Percentiles rank a stretch among this genome's conserved stretches.
These are phyloP conservation scores for Protonibea diacanthus DNA, from an alignment of 2,797 vertebrate genomes.

Conservation along the genomic window DNA sequence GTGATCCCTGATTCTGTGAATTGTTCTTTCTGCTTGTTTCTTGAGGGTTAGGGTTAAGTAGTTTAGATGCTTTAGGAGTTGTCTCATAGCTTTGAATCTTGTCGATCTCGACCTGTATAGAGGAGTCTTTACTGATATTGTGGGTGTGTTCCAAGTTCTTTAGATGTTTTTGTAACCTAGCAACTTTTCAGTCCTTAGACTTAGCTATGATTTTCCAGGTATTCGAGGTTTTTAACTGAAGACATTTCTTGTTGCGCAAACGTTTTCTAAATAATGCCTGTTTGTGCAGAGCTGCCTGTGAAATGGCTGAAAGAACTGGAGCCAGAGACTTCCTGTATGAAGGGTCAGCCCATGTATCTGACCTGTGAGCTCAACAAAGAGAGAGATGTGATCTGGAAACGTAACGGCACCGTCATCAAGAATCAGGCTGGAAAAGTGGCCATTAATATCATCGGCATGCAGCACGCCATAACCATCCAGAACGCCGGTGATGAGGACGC, in stretches of 20 bases:
- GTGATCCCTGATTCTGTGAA: no score
- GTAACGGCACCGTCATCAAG: constrained; percentile 88
- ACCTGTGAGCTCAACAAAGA: constrained; percentile 98
- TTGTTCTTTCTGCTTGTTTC: no score
- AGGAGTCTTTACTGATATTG: no score
- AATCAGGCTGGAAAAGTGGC: constrained; percentile 89
- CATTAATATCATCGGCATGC: constrained; percentile 93
- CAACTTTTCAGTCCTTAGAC: no score
- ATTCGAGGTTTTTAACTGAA: not conserved
- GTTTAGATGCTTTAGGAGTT: no score
- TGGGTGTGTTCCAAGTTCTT: no score
- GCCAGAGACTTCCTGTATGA: constrained; percentile 91
- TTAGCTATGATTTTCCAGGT: no score
- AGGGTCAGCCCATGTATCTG: constrained; percentile 94
- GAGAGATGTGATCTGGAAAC: constrained; percentile 93
- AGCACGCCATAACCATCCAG: constrained; percentile 91
- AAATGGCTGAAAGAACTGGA: constrained; percentile 94
- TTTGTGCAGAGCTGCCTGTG: constrained; percentile 90
- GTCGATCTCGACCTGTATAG: no score
- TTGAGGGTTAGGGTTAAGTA: no score
- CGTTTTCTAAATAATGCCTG: not conserved
- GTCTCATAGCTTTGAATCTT: no score
- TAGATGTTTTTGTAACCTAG: no score
- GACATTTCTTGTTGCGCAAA: not conserved
- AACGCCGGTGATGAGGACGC: constrained; percentile 89